Base-by-base conservation (phyloP, 64 coral and sea anemone genomes). In the Montipora capricornis region DNA sequence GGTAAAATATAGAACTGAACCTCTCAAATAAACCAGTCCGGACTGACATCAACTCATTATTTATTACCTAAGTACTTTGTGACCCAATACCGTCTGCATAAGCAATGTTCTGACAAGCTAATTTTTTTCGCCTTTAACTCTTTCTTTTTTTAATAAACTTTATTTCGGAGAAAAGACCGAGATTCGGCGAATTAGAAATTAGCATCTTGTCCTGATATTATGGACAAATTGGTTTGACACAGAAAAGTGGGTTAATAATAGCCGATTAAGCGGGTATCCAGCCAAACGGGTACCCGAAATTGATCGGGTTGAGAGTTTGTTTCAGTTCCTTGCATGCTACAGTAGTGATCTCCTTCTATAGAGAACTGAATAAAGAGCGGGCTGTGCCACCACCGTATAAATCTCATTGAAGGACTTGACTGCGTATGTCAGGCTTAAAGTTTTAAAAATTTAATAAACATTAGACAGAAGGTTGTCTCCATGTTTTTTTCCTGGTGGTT, bases 41-140 rank as follows among this genome's bases (percentile, higher is more conserved):
- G 82, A 20, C 64, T 86, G 82, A 86, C 82, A 86, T 50, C 47
- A 86, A 49, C 82, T 70, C 82, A 86, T 86, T 71, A 86, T 86
- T 86, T 22, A 86, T 86, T 19, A 86, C 82, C 82, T 17, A 71
- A 68, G 45, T 70, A 45, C 47, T 11, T 86, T 86, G 48, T 71
- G 44, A 71, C 66, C 45, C 8, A 49, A 64, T 64, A 64, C 14
- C 61, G 24, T 12, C 61, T 64, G 9, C 14, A 64, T 64, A 14
- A 64, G 14, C 61, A 0, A 64, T 15, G 61, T 64, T 64, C 8
- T 12, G 14, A 12, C 61, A 64, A 29, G 37, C 37, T 46, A 24
- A 67, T 7, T 19, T 62, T 47, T 7, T 16, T 0, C 47, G 11
- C 45, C 13, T 5, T 8, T 7, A 5, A 20, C 74, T 76, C 11